Conservation (phyloP, 1,140 invertebrate genomes). For the Diabrotica undecimpunctata region DNA sequence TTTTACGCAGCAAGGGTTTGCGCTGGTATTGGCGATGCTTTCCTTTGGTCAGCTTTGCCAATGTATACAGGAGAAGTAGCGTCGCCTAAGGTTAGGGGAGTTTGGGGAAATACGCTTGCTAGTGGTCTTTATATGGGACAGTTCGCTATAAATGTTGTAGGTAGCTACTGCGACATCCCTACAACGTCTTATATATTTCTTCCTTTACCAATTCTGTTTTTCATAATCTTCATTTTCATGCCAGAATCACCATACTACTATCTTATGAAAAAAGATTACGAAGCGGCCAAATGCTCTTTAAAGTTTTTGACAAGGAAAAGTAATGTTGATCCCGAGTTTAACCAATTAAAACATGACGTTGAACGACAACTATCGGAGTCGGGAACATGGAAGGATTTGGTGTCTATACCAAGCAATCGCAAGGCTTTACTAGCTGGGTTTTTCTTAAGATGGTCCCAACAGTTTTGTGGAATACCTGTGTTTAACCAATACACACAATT, state of each 20-base stretch:
- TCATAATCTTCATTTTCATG: conserved; percentile 28
- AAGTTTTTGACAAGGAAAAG: conserved; percentile 50
- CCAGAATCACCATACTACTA: conserved; percentile 42
- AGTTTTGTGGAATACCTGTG: conserved; percentile 32
- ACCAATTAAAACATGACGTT: conserved; percentile 34
- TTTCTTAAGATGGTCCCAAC: conserved; percentile 34
- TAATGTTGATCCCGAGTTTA: conserved; percentile 35
- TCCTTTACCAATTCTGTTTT: conserved; percentile 5
- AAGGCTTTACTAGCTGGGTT: conserved; percentile 33
- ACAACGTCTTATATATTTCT: conserved; percentile 22
- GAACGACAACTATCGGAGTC: conserved; percentile 33
- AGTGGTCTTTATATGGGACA: conserved; percentile 52
- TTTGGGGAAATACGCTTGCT: conserved; percentile 48
- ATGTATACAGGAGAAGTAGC: conserved; percentile 64
- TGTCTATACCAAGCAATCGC: conserved; percentile 35
- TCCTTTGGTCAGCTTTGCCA: conserved; percentile 40
- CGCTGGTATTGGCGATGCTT: neutral
- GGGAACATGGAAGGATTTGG: conserved; percentile 31
- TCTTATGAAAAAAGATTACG: conserved; percentile 30
- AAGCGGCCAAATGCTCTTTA: conserved; percentile 22
- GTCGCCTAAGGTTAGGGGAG: conserved; percentile 61
- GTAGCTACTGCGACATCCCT: conserved; percentile 19
- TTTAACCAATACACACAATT: conserved; percentile 32
- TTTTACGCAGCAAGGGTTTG: neutral
- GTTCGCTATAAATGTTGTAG: conserved; percentile 48